Evolutionary conservation across 2,113 vertebrate species (phyloP).

Genomic region (Daboia siamensis): DNA sequence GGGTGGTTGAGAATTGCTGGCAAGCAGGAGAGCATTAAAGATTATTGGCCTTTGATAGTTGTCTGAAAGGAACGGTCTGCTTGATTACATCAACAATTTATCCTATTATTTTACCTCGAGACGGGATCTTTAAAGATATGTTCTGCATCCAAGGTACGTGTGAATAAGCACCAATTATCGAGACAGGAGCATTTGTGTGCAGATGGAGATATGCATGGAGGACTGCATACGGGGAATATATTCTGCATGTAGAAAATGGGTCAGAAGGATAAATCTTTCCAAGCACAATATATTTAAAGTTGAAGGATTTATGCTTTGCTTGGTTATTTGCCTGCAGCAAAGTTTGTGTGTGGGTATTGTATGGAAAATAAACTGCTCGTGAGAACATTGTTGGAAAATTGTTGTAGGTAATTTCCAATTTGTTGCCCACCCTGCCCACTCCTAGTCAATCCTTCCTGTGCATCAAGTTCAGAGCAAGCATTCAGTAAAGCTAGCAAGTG

Average conservation of each 20-base stretch:
- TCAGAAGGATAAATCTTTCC: neutral
- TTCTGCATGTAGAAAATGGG: neutral
- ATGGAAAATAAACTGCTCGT: neutral
- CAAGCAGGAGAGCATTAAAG: neutral
- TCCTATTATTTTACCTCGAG: neutral
- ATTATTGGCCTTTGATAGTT: neutral
- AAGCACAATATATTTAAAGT: neutral
- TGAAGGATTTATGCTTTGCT: neutral
- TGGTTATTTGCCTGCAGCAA: conserved; percentile 4
- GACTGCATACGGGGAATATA: conserved; percentile 23
- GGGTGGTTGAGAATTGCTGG: neutral
- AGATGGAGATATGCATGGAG: neutral
- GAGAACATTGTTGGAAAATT: neutral
- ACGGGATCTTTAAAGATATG: neutral
- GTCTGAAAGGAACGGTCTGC: neutral
- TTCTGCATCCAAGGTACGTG: neutral
- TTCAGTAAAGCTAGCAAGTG: neutral
- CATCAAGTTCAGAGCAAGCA: neutral
- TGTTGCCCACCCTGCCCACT: neutral
- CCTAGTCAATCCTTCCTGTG: neutral
- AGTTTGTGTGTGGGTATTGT: neutral
- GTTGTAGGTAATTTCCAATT: neutral
- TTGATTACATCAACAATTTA: neutral
- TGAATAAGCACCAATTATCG: conserved; percentile 6
- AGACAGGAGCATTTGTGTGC: conserved; percentile 5